Evolutionary conservation across 2,797 vertebrate genomes (phyloP), one percentile per base, ranked within the genome.

Genomic region (Girardinus metallicus): DNA sequence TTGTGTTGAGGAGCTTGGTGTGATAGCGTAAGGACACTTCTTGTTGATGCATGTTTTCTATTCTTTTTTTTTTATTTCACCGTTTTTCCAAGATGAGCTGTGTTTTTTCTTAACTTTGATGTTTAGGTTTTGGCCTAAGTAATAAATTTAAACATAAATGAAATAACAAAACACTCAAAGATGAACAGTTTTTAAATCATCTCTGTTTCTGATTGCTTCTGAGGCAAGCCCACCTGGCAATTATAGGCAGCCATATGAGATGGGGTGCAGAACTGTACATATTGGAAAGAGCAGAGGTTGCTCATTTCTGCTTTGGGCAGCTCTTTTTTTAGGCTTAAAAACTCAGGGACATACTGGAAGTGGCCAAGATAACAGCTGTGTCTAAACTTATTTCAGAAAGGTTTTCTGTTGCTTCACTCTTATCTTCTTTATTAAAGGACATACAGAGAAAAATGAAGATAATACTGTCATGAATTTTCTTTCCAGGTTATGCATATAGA

Each of bases 261-360:
- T 71, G 26, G 26, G 21, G 15, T 44, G 26, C 7, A 44, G 26
- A 71, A 71, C 26, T 15, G 13, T 29, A 29, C 5, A 29, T n/a
- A 71, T 29, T 46, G 23, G 26, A 71, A 46, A 46, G 68, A 29
- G 41, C 23, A 71, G 23, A 71, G 26, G 41, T 71, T 71, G 12
- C 6, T 71, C 23, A 44, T 44, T 46, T 71, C 12, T 29, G 68
- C 68, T 16, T 71, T 44, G 26, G 12, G 41, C 5, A 71, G 41
- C 68, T 71, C 41, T 68, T 71, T 70, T 68, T n/a, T 44, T 71
- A 71, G 68, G 5, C 68, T 71, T 71, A 71, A 44, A 44, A 71
- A 46, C 41, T 44, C 26, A 9, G 41, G 41, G 41, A 46, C 12
- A 29, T 70, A 46, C 23, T n/a, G 26, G 2, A n/a, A n/a, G 68